Evolutionary conservation across 2,113 vertebrate species (phyloP).

Genomic region (Bothrops jararaca): DNA sequence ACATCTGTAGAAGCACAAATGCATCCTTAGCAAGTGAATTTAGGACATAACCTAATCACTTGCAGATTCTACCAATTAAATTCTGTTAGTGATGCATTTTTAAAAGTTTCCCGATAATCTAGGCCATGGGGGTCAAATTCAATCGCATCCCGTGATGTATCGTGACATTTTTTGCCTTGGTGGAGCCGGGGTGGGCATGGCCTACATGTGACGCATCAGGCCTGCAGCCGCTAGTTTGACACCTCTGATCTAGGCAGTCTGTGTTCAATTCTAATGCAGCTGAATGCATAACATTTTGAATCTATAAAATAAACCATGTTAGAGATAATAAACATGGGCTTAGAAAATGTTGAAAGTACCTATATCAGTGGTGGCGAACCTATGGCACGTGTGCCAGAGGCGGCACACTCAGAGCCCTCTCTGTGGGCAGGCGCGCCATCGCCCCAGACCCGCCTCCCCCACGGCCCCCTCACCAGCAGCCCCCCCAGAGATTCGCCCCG

Average conservation of each 20-base stretch:
- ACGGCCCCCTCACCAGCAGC: no score
- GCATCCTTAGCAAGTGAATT: slow-evolving; percentile 17
- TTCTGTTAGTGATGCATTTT: neutral
- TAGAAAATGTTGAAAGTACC: neutral
- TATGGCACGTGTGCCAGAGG: no score
- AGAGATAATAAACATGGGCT: neutral
- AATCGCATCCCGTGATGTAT: no score
- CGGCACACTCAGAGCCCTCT: no score
- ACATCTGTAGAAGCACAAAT: slow-evolving; percentile 23
- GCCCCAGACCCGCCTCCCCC: no score
- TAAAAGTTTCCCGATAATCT: neutral
- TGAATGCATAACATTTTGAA: neutral
- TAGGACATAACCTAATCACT: neutral
- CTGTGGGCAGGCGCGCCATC: no score
- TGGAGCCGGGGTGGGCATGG: no score
- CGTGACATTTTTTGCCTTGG: no score
- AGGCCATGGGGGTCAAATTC: neutral
- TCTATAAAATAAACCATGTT: neutral
- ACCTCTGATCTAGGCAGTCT: neutral
- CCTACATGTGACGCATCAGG: no score
- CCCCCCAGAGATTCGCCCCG: no score
- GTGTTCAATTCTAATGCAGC: neutral
- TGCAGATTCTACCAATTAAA: slow-evolving; percentile 14
- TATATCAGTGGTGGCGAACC: no score
- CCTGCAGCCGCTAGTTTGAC: no score